These are phyloP conservation scores for Thera britannica DNA, from an alignment of 2,888 invertebrate species.

Conservation along the genomic window DNA sequence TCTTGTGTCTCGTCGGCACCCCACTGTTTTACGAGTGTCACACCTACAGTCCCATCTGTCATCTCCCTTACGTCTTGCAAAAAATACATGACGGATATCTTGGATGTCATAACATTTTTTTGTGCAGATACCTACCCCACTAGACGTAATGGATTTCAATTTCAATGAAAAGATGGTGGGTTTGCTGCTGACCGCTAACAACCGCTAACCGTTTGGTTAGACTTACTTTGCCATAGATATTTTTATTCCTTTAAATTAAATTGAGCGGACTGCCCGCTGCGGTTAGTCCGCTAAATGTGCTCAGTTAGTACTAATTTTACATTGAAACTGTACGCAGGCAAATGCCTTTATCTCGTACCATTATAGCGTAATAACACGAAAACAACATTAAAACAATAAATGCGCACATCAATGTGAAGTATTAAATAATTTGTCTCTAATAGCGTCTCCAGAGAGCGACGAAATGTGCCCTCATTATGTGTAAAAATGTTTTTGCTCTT, in stretches of 20 bases:
- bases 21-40: constrained; percentile 33
- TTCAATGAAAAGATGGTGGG: background rate
- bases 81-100: constrained; percentile 20
- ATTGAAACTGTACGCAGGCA: background rate
- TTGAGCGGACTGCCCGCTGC: constrained; percentile 1
- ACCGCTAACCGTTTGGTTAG: background rate
- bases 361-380: constrained; percentile 13
- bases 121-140: background rate
- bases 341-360: constrained; percentile 21
- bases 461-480: constrained; percentile 20
- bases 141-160: background rate
- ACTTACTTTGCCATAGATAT: background rate
- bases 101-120: constrained; percentile 12
- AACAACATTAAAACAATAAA: constrained; percentile 26
- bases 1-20: constrained; percentile 35
- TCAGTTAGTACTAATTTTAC: background rate
- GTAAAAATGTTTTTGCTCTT: constrained; percentile 16
- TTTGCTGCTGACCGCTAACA: no score
- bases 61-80: constrained; percentile 34
- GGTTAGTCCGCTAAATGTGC: constrained; percentile 6
- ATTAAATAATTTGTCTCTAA: constrained; percentile 16
- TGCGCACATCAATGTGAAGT: constrained; percentile 15
- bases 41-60: constrained; percentile 44
- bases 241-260: background rate
- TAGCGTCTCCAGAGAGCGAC: constrained; percentile 11